These are phyloP conservation scores for Monoplex corrugatus DNA, from an alignment of 2,888 invertebrate genomes.

Conservation along the genomic window DNA sequence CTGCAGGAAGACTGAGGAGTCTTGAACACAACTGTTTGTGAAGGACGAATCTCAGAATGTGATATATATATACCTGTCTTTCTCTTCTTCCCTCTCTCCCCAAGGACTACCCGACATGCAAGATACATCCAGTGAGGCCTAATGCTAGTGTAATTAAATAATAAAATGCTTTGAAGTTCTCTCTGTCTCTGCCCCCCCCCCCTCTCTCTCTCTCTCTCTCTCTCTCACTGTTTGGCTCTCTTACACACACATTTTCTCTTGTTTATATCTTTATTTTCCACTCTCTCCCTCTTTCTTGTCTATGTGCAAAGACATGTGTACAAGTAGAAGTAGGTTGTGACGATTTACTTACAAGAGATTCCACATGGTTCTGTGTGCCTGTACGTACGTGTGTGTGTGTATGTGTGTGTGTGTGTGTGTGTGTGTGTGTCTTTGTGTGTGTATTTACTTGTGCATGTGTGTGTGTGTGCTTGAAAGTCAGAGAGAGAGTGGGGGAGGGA, in stretches of 20 bases:
- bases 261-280: neutral
- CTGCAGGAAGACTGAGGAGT: no score
- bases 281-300: neutral
- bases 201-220: neutral
- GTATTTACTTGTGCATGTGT: neutral
- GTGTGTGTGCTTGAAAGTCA: no score
- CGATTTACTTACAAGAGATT: no score
- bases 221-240: neutral
- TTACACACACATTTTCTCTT: no score
- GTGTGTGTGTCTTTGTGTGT: neutral
- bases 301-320: neutral
- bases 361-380: neutral
- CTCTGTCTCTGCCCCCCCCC: neutral
- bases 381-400: constrained; percentile 6
- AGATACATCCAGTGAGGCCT: no score
- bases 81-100: no score
- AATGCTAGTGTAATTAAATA: no score
- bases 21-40: rapidly evolving
- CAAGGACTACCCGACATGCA: no score
- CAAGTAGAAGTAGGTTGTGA: no score
- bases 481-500: no score
- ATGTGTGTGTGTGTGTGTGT: constrained; percentile 2
- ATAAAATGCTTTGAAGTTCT: no score
- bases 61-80: no score
- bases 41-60: neutral